phyloP scores from a whole-genome alignment of 37 sponge, comb jelly and placozoan species.

The Agelas oroides region DNA sequence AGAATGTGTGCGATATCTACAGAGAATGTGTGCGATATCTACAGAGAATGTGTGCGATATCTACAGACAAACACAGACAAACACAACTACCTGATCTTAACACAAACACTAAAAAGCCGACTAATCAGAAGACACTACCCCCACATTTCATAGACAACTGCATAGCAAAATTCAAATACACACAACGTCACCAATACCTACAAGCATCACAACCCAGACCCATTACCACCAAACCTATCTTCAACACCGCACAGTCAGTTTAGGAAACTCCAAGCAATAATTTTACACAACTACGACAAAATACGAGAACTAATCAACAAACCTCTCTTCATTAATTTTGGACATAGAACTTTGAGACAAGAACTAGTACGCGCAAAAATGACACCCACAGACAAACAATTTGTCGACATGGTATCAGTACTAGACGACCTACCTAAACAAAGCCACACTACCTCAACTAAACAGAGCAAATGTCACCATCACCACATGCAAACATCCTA shows the following conservation, averaged over 20 bases:
- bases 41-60: too few relatives aligned
- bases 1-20: too few relatives aligned
- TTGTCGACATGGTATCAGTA: not conserved
- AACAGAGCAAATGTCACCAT: too few relatives aligned
- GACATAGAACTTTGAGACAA: not conserved
- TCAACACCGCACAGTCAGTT: conserved; percentile 33
- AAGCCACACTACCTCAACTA: too few relatives aligned
- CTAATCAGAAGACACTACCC: conserved; percentile 28
- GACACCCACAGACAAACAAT: conserved; percentile 15
- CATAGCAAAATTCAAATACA: not conserved
- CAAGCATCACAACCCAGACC: too few relatives aligned
- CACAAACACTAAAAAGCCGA: not conserved
- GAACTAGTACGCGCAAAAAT: conserved; percentile 2
- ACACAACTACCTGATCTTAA: not conserved
- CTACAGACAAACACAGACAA: conserved; percentile 8
- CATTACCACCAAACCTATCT: not conserved
- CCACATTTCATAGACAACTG: not conserved
- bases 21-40: too few relatives aligned
- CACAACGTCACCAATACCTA: not conserved
- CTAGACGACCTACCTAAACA: too few relatives aligned
- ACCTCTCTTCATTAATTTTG: conserved; percentile 14
- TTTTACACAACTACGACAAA: conserved; percentile 3
- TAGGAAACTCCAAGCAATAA: not conserved
- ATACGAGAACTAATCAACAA: not conserved
- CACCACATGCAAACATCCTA: not conserved